Percentiles rank a stretch among this genome's conserved stretches.
phyloP scores from a whole-genome alignment of 2,888 invertebrate genomes.

The Napeogenes inachia region DNA sequence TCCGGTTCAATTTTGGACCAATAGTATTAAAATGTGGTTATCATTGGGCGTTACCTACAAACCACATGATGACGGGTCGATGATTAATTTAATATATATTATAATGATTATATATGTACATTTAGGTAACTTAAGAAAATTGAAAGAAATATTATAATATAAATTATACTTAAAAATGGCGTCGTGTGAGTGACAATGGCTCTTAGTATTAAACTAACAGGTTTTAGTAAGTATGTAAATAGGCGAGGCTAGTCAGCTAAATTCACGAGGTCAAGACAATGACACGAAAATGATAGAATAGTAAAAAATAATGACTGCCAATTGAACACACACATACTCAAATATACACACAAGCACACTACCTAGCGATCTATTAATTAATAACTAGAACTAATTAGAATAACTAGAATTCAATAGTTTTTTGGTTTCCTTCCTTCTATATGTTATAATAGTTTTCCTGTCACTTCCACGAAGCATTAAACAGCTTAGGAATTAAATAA shows the following conservation, averaged over 20 bases:
- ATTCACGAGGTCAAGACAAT: constrained; percentile 22
- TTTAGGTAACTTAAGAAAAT: constrained; percentile 4
- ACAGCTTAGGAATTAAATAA: constrained; percentile 9
- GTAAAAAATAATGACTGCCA: too few relatives aligned
- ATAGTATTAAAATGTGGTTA: constrained; percentile 28
- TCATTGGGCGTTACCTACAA: constrained; percentile 26
- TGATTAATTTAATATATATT: neutral
- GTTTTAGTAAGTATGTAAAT: constrained; percentile 28
- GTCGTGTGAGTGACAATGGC: constrained; percentile 5
- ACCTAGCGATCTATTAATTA: too few relatives aligned
- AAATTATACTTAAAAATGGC: constrained; percentile 4
- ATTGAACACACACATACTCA: too few relatives aligned
- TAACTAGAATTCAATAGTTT: too few relatives aligned
- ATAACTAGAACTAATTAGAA: too few relatives aligned
- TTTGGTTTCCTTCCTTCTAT: too few relatives aligned
- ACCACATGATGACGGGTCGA: constrained; percentile 15
- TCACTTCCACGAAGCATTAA: too few relatives aligned
- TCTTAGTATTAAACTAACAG: constrained; percentile 23
- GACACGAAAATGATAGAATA: neutral
- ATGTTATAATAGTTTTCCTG: too few relatives aligned
- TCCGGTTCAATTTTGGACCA: constrained; percentile 28
- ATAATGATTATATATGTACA: neutral
- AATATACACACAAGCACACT: too few relatives aligned
- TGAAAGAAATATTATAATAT: neutral
- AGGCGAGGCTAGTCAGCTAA: constrained; percentile 29